Conservation (phyloP, 2,888 invertebrate genomes). For the Xestia sexstrigata region DNA sequence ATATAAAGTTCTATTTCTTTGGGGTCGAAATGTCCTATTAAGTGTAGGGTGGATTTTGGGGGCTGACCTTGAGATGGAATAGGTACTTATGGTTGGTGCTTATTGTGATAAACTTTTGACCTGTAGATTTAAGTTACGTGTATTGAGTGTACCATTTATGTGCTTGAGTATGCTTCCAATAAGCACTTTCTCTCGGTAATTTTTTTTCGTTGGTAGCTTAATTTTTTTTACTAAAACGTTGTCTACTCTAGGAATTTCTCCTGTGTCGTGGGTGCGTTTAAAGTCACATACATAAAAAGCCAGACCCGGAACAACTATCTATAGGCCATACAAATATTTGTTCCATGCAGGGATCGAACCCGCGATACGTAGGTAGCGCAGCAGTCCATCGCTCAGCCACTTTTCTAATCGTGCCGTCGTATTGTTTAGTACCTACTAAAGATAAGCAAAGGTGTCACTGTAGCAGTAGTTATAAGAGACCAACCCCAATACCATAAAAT, state of each 20-base stretch:
- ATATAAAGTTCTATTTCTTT: constrained; percentile 46
- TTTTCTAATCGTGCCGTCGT: too few relatives aligned
- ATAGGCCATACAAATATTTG: too few relatives aligned
- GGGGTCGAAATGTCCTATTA: constrained; percentile 41
- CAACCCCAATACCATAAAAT: not conserved
- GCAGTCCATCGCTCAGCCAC: too few relatives aligned
- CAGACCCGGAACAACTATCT: too few relatives aligned
- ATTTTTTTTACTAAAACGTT: too few relatives aligned
- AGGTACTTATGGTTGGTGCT: not conserved
- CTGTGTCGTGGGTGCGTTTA: too few relatives aligned
- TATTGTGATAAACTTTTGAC: not conserved
- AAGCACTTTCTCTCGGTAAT: not conserved
- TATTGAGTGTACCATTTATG: not conserved
- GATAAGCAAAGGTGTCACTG: not conserved
- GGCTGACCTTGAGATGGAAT: not conserved
- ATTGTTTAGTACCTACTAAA: not conserved
- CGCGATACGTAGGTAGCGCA: too few relatives aligned
- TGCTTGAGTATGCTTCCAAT: not conserved
- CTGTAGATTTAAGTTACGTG: not conserved
- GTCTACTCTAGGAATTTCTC: too few relatives aligned
- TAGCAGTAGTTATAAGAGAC: not conserved
- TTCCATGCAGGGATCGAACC: too few relatives aligned
- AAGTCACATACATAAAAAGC: too few relatives aligned
- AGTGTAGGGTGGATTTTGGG: not conserved
- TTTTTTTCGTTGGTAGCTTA: not conserved